These are phyloP conservation scores for Ctena decussata DNA, from an alignment of 2,888 invertebrate species.

Conservation along the genomic window DNA sequence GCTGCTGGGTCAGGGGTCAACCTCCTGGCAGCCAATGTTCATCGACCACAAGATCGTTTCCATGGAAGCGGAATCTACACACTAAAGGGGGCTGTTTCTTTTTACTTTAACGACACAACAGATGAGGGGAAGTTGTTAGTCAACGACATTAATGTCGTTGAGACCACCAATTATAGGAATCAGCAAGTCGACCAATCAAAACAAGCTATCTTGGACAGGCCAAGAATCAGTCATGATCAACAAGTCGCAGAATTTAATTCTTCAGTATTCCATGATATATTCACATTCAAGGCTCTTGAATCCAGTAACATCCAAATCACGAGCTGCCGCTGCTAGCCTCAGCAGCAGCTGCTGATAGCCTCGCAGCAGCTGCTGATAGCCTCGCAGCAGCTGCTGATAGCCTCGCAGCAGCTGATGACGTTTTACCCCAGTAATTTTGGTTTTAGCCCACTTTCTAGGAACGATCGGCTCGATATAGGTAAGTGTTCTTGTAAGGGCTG, in stretches of 20 bases:
- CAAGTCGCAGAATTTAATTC: slow-evolving; percentile 51
- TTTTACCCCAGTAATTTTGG: no score
- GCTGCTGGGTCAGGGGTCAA: slow-evolving; percentile 90
- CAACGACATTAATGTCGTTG: slow-evolving; percentile 42
- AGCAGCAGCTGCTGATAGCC: no score
- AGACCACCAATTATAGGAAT: background rate
- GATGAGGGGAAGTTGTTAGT: slow-evolving; percentile 62
- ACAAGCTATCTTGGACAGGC: background rate
- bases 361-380: no score
- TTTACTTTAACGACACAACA: slow-evolving; percentile 55
- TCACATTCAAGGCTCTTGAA: no score
- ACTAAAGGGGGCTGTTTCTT: slow-evolving; percentile 56
- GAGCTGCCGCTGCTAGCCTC: no score
- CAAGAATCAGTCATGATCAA: background rate
- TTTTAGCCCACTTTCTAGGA: no score
- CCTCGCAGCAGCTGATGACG: no score
- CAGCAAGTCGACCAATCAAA: background rate
- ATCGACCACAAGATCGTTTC: slow-evolving; percentile 87
- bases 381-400: no score
- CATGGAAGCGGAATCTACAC: slow-evolving; percentile 93
- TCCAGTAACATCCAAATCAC: no score
- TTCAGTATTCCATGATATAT: no score
- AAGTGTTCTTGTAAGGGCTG: no score
- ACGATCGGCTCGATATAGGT: no score
- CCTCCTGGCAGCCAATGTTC: slow-evolving; percentile 92